These are phyloP conservation scores for Synodontis membranacea DNA, from an alignment of 2,113 vertebrate species.

Conservation along the genomic window DNA sequence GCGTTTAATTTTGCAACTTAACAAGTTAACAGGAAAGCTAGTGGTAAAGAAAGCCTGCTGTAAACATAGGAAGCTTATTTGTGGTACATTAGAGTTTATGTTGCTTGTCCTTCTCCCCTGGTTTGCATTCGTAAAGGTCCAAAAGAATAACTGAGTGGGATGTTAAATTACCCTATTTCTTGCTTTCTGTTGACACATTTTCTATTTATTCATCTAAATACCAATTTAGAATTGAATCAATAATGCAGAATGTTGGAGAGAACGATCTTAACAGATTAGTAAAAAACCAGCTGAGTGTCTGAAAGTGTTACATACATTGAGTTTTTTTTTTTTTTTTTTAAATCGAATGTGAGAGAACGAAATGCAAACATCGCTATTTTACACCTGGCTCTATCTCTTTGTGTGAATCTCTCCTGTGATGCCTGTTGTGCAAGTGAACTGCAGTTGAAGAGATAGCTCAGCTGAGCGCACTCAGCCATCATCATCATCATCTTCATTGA, in stretches of 20 bases:
- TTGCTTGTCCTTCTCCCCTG: neutral
- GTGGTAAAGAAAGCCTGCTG: neutral
- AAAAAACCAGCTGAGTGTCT: neutral
- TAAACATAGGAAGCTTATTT: neutral
- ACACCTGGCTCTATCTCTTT: slow-evolving; percentile 10
- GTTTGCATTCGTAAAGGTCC: neutral
- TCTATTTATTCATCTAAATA: neutral
- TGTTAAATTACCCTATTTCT: neutral
- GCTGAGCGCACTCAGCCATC: slow-evolving; percentile 5
- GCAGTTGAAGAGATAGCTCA: slow-evolving; percentile 1
- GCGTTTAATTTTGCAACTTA: neutral
- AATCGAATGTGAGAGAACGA: neutral
- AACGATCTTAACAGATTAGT: neutral
- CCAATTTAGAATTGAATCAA: neutral
- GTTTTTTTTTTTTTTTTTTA: no score
- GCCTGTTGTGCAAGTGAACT: slow-evolving; percentile 26
- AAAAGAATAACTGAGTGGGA: neutral
- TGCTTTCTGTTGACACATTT: neutral
- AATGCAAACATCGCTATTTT: slow-evolving; percentile 2
- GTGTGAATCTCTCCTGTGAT: slow-evolving; percentile 14
- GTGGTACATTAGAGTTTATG: neutral
- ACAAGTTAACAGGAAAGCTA: neutral
- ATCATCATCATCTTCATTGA: slow-evolving; percentile 31
- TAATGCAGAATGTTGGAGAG: neutral
- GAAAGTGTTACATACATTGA: slow-evolving; percentile 4